Percentiles rank a stretch among this genome's conserved stretches.
These are phyloP conservation scores for Shargacucullia verbasci DNA, from an alignment of 2,888 invertebrate genomes.

Conservation along the genomic window DNA sequence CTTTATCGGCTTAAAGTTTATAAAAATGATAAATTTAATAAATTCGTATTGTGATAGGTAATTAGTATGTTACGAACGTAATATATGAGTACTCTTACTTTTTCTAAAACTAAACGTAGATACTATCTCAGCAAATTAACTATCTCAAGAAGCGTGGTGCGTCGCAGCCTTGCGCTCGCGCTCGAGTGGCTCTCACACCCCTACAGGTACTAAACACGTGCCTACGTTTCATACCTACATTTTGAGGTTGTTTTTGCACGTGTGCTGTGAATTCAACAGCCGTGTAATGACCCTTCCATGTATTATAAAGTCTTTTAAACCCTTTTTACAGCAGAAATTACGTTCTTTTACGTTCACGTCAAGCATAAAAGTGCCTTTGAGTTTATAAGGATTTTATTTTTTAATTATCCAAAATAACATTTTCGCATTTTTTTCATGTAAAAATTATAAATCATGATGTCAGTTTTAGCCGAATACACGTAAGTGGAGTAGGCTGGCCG, in stretches of 20 bases:
- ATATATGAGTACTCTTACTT: too few species aligned
- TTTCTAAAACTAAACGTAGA: conserved; percentile 13
- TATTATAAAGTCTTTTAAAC: conserved; percentile 82
- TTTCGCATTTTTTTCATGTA: conserved; percentile 21
- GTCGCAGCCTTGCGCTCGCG: conserved; percentile 35
- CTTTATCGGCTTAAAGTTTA: too few species aligned
- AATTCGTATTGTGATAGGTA: too few species aligned
- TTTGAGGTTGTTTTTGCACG: conserved; percentile 77
- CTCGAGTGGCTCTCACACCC: conserved; percentile 52
- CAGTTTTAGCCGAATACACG: conserved; percentile 7
- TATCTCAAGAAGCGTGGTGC: conserved; percentile 47
- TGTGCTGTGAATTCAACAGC: conserved; percentile 80
- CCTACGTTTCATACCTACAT: conserved; percentile 60
- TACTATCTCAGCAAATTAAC: conserved; percentile 51
- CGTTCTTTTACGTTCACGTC: conserved; percentile 77
- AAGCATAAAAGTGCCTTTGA: conserved; percentile 78
- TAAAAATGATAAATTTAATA: too few species aligned
- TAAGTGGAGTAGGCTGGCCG: not conserved
- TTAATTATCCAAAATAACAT: conserved; percentile 53
- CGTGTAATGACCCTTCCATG: conserved; percentile 82
- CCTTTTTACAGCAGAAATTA: conserved; percentile 77
- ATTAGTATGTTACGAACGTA: too few species aligned
- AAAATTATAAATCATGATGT: conserved; percentile 5
- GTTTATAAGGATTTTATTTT: conserved; percentile 66
- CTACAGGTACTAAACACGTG: conserved; percentile 52